These are phyloP conservation scores for Chymomyza costata DNA, from an alignment of 1,140 invertebrate genomes.

Conservation along the genomic window DNA sequence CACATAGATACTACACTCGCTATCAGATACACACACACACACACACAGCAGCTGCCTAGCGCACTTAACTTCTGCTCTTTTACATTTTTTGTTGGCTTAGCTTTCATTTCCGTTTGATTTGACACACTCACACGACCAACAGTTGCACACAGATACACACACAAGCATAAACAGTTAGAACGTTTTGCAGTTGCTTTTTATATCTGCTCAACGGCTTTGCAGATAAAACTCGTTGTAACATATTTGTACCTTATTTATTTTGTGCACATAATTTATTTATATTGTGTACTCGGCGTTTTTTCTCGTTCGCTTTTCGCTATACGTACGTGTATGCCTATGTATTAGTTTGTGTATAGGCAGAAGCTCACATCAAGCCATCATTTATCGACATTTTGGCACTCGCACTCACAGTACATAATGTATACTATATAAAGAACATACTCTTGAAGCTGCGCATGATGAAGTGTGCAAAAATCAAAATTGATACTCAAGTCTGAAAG, in stretches of 20 bases:
- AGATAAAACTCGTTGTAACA: constrained; percentile 29
- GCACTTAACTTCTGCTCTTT: constrained; percentile 61
- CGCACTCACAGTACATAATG: no score
- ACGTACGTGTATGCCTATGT: neutral
- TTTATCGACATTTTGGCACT: no score
- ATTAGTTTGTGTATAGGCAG: no score
- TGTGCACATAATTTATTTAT: constrained; percentile 62
- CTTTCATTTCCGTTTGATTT: constrained; percentile 57
- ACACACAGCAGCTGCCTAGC: constrained; percentile 23
- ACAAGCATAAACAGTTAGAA: no score
- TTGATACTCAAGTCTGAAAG: constrained; percentile 24
- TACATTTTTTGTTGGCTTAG: constrained; percentile 37
- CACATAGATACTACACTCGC: constrained; percentile 5
- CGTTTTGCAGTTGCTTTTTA: constrained; percentile 5
- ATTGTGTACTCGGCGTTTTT: constrained; percentile 10
- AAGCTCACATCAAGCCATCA: no score
- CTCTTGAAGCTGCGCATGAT: no score
- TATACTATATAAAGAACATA: no score
- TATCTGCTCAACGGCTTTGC: constrained; percentile 35
- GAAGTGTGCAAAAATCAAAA: constrained; percentile 37
- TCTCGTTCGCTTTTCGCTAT: neutral
- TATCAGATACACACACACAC: constrained; percentile 12
- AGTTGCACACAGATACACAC: neutral
- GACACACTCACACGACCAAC: constrained; percentile 9
- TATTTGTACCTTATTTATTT: constrained; percentile 67